Percentiles rank a stretch among this genome's conserved stretches.
Evolutionary conservation across 2,888 invertebrate species (phyloP).

Genomic region (Lypha dubia): DNA sequence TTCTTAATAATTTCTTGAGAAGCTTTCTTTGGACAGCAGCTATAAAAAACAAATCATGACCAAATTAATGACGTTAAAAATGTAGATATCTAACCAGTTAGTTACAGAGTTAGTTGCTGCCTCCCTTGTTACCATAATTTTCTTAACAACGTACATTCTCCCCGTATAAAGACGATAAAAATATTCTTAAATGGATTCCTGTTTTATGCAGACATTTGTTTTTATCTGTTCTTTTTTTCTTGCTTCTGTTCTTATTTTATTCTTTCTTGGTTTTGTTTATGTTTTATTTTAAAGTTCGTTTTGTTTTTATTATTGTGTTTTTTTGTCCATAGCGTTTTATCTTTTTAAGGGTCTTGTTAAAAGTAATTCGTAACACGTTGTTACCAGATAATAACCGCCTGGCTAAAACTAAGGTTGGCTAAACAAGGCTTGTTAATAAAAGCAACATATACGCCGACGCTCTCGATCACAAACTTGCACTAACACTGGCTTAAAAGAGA

Average conservation of each 20-base stretch:
- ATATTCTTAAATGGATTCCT: slow-evolving; percentile 65
- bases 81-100: slow-evolving; percentile 48
- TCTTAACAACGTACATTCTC: slow-evolving; percentile 31
- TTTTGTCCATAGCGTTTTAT: slow-evolving; percentile 75
- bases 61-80: slow-evolving; percentile 55
- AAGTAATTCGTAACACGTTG: slow-evolving; percentile 83
- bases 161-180: slow-evolving; percentile 28
- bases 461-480: slow-evolving; percentile 2
- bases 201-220: slow-evolving; percentile 49
- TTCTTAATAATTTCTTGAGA: slow-evolving; percentile 18
- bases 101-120: slow-evolving; percentile 43
- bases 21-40: background rate
- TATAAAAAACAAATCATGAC: slow-evolving; percentile 33
- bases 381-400: slow-evolving; percentile 80
- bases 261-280: slow-evolving; percentile 35
- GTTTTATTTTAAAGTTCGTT: slow-evolving; percentile 41
- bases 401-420: slow-evolving; percentile 69
- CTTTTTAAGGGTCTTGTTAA: slow-evolving; percentile 83
- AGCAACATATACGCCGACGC: slow-evolving; percentile 28
- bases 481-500: background rate
- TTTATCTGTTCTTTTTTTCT: slow-evolving; percentile 12
- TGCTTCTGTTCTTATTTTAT: slow-evolving; percentile 37
- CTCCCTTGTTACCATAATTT: slow-evolving; percentile 67
- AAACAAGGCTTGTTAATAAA: slow-evolving; percentile 70
- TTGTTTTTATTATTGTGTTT: slow-evolving; percentile 45